Evolutionary conservation across 2,113 vertebrate genomes (phyloP).

Genomic region (Trachemys scripta): DNA sequence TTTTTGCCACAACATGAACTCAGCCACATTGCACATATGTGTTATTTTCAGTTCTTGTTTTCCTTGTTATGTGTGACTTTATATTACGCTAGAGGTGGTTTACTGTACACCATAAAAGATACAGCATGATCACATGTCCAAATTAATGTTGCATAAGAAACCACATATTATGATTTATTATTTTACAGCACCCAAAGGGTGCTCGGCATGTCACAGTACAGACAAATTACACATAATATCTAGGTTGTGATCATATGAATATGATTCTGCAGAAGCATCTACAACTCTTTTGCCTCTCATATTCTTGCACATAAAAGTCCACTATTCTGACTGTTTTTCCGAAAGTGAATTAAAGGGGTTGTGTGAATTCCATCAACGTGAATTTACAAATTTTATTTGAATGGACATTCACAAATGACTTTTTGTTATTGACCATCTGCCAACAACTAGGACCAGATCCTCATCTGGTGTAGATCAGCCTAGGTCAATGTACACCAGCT

Average conservation of each 20-base stretch:
- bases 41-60: not conserved
- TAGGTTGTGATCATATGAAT: accelerated
- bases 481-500: not conserved
- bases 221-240: not conserved
- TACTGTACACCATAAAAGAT: not conserved
- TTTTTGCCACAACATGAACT: not conserved
- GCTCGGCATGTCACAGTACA: not conserved
- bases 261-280: not conserved
- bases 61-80: not conserved
- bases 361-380: not conserved
- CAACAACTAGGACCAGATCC: accelerated
- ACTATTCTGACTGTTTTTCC: not conserved
- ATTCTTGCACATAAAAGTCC: not conserved
- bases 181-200: not conserved
- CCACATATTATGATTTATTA: not conserved
- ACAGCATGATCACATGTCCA: not conserved
- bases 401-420: not conserved
- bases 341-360: not conserved
- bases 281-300: not conserved
- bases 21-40: not conserved
- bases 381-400: not conserved
- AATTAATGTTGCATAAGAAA: not conserved
- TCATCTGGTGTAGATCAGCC: not conserved
- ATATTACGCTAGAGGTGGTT: not conserved
- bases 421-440: not conserved